These are phyloP conservation scores for Battus philenor DNA, from an alignment of 1,140 invertebrate species.

Conservation along the genomic window DNA sequence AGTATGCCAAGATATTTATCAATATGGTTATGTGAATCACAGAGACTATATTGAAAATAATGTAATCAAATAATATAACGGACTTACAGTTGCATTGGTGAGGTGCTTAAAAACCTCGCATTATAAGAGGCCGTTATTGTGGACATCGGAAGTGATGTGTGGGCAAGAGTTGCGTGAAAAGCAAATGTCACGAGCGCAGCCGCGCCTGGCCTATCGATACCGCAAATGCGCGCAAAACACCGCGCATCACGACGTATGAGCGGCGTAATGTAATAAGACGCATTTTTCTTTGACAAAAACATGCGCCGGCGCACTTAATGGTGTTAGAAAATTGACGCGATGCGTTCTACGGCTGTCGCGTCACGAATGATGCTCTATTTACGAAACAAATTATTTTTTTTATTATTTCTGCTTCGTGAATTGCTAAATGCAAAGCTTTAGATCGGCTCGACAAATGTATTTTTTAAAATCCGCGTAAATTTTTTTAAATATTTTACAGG, in stretches of 20 bases:
- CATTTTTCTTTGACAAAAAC: constrained; percentile 69
- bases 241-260: constrained; percentile 24
- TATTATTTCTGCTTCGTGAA: no score
- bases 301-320: constrained; percentile 44
- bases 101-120: constrained; percentile 4
- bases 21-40: no score
- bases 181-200: constrained; percentile 11
- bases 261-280: constrained; percentile 64
- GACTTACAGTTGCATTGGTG: neutral
- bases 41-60: neutral
- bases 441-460: neutral
- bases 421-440: neutral
- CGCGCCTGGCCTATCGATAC: constrained; percentile 12
- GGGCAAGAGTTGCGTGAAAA: constrained; percentile 6
- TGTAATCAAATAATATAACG: neutral
- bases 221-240: constrained; percentile 52
- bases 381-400: neutral
- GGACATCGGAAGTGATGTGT: constrained; percentile 1
- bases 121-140: neutral
- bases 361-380: constrained; percentile 28
- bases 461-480: no score
- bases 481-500: no score
- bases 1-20: no score
- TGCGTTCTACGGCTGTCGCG: constrained; percentile 23
- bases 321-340: constrained; percentile 63